A percentile compares a stretch with the other conserved stretches of the same genome.
phyloP scores from a whole-genome alignment of 2,888 invertebrate species.

The Habrosyne pyritoides region DNA sequence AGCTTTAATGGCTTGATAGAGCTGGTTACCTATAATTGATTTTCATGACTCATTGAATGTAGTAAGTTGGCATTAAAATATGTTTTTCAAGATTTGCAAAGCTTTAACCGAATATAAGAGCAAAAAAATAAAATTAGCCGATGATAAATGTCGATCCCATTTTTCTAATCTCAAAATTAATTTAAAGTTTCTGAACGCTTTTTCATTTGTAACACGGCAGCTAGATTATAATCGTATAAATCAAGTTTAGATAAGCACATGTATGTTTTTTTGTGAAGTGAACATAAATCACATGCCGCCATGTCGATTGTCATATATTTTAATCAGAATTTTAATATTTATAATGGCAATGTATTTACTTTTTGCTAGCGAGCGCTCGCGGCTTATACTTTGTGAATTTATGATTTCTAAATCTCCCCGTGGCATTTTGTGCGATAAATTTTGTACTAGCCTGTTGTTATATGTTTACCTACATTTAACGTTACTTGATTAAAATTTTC shows the following conservation, averaged over 20 bases:
- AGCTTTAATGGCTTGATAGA: too few relatives aligned
- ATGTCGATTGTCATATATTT: conserved; percentile 15
- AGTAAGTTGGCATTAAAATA: neutral
- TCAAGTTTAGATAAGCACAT: conserved; percentile 26
- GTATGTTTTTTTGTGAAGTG: conserved; percentile 20
- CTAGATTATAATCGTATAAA: conserved; percentile 31
- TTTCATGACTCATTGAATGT: neutral
- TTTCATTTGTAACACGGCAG: conserved; percentile 8
- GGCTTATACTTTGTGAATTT: conserved; percentile 20
- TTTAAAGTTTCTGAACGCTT: conserved; percentile 2
- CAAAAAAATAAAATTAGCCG: neutral
- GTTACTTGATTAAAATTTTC: neutral
- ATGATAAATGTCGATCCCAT: neutral
- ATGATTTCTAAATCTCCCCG: conserved; percentile 16
- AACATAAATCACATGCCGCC: conserved; percentile 32
- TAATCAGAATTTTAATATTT: conserved; percentile 34
- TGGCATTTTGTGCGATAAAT: conserved; percentile 1
- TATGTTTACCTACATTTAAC: neutral
- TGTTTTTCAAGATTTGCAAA: neutral
- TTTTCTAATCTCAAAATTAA: conserved; percentile 4
- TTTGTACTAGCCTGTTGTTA: neutral
- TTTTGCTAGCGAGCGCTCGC: conserved; percentile 3
- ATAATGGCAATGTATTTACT: conserved; percentile 9
- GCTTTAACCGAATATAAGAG: neutral
- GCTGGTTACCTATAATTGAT: too few relatives aligned